Conservation (phyloP, 1,140 invertebrate species). For the Subanguina moxae region DNA sequence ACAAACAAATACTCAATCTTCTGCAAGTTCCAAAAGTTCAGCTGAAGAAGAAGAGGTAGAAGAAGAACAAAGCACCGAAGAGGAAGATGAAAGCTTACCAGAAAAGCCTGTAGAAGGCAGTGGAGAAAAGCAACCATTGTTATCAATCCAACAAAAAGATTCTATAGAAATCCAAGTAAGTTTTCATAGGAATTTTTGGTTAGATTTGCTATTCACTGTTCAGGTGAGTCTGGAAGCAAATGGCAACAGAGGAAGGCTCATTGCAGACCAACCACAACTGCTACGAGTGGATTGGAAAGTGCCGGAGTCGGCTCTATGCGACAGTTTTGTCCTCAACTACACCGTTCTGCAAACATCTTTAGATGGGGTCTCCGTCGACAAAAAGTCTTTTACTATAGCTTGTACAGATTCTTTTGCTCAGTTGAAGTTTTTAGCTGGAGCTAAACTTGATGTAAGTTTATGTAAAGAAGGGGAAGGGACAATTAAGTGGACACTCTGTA, state of each 20-base stretch:
- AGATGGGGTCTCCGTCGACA: slow-evolving; percentile 3
- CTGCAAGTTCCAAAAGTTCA: no score
- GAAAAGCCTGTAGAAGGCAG: background rate
- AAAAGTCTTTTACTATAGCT: slow-evolving; percentile 24
- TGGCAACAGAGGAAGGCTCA: background rate
- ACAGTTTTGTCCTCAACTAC: slow-evolving; percentile 50
- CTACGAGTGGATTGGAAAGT: slow-evolving; percentile 47
- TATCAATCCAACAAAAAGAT: background rate
- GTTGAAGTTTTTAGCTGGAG: background rate
- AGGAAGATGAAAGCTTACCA: background rate
- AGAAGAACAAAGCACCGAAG: background rate
- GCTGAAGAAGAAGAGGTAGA: background rate
- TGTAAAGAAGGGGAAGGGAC: no score
- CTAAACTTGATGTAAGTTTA: slow-evolving; percentile 8
- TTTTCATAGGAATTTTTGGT: no score
- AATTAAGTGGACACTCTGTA: no score
- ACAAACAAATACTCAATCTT: no score
- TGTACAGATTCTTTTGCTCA: slow-evolving; percentile 28
- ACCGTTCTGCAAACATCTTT: slow-evolving; percentile 18
- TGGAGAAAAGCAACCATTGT: background rate
- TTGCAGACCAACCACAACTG: background rate
- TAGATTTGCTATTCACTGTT: no score
- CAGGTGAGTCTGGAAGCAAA: slow-evolving; percentile 1
- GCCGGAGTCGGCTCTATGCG: slow-evolving; percentile 47
- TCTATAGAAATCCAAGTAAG: no score